These are phyloP conservation scores for Notodonta dromedarius DNA, from an alignment of 2,888 invertebrate genomes.

Conservation along the genomic window DNA sequence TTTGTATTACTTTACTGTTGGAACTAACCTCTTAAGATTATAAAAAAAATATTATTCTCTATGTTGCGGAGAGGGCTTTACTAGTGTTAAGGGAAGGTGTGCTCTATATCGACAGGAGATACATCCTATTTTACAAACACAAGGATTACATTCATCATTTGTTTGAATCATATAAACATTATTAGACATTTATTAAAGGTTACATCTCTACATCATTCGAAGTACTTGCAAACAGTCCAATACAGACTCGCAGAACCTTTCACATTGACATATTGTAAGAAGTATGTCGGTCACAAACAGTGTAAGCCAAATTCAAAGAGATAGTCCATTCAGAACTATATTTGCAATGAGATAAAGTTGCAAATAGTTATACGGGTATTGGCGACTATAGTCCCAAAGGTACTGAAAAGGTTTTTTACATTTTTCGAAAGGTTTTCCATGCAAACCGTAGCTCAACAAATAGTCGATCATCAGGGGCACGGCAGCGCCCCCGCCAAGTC, in stretches of 20 bases:
- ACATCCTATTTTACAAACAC: constrained; percentile 1
- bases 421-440: no score
- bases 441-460: constrained; percentile 20
- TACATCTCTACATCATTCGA: constrained; percentile 27
- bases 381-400: no score
- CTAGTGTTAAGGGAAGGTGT: constrained; percentile 35
- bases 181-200: constrained; percentile 31
- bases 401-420: no score
- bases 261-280: constrained; percentile 15
- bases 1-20: constrained; percentile 73
- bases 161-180: constrained; percentile 6
- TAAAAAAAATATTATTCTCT: constrained; percentile 53
- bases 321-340: not conserved
- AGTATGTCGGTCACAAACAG: no score
- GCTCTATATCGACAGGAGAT: constrained; percentile 11
- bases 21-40: constrained; percentile 79
- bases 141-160: not conserved
- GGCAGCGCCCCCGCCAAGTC: not conserved
- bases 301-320: no score
- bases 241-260: constrained; percentile 15
- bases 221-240: constrained; percentile 19
- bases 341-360: not conserved
- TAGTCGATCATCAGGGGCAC: constrained; percentile 4
- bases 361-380: no score
- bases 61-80: constrained; percentile 64